Conservation (phyloP, 2,113 vertebrate species). For the Henicopernis longicauda region DNA sequence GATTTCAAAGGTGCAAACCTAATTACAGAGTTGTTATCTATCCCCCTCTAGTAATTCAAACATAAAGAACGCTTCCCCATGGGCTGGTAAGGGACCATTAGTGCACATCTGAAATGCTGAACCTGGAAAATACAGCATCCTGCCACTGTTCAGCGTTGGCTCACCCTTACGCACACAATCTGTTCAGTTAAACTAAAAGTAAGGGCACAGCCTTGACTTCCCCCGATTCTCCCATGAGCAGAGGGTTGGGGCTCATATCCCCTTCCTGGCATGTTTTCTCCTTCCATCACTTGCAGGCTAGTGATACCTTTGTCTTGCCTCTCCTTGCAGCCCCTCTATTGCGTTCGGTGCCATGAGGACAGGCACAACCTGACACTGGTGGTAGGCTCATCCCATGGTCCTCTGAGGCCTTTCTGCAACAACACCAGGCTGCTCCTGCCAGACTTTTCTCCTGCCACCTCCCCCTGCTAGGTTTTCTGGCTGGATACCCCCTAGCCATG, state of each 20-base stretch:
- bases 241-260: neutral
- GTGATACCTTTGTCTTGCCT: neutral
- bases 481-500: neutral
- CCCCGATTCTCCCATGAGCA: rapidly evolving
- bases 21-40: neutral
- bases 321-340: neutral
- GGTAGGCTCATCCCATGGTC: too few relatives aligned
- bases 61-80: neutral
- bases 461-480: neutral
- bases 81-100: neutral
- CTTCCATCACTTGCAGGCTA: neutral
- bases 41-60: constrained; percentile 5
- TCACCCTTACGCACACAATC: neutral
- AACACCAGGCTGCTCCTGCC: rapidly evolving
- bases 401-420: rapidly evolving
- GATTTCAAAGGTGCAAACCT: constrained; percentile 46
- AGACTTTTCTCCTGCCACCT: neutral
- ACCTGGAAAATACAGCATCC: neutral
- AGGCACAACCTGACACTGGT: neutral
- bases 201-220: neutral
- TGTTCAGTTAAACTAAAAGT: neutral
- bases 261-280: neutral
- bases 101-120: neutral
- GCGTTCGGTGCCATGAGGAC: rapidly evolving
- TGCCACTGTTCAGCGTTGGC: neutral